These are phyloP conservation scores for Drymodes brunneopygia DNA, from an alignment of 2,113 vertebrate species.

Conservation along the genomic window DNA sequence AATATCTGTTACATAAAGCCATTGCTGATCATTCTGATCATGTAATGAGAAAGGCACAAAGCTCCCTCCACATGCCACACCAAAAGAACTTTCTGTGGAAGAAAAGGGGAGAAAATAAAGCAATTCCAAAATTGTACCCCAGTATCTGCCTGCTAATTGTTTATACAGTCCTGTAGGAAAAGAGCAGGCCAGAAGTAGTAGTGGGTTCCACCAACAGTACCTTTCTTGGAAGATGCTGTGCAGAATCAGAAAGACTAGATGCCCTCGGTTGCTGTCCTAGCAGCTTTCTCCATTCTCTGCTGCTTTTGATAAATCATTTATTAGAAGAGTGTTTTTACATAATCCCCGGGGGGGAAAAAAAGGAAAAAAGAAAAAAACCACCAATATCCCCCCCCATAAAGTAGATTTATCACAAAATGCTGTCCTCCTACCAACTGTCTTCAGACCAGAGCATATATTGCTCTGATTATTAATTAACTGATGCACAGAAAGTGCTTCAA, in stretches of 20 bases:
- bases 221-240: neutral
- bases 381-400: neutral
- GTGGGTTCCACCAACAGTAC: neutral
- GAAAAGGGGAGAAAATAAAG: neutral
- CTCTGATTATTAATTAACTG: conserved; percentile 61
- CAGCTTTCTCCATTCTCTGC: conserved; percentile 7
- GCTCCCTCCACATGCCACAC: accelerated
- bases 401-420: conserved; percentile 61
- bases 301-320: conserved; percentile 60
- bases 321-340: conserved; percentile 29
- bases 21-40: neutral
- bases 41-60: neutral
- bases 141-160: neutral
- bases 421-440: conserved; percentile 54
- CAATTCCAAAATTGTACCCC: neutral
- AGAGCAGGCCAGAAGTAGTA: neutral
- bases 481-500: conserved; percentile 6
- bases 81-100: neutral
- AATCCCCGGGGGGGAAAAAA: neutral
- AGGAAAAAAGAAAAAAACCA: accelerated
- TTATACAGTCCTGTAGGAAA: neutral
- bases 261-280: neutral
- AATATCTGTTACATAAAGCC: neutral
- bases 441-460: conserved; percentile 36
- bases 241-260: neutral